Conservation (phyloP, 1,140 invertebrate species). For the Chelonus insularis region DNA sequence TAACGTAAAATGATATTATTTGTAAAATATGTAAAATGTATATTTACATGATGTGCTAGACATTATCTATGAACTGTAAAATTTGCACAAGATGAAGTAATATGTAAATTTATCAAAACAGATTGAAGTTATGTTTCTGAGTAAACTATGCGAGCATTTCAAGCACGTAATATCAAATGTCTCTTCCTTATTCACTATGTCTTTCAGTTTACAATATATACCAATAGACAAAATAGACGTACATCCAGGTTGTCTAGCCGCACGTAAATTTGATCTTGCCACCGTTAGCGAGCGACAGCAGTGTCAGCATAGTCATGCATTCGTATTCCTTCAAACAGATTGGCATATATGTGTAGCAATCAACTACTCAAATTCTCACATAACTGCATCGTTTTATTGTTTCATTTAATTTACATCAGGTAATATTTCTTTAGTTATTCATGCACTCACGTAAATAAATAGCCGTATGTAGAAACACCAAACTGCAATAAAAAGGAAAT, state of each 20-base stretch:
- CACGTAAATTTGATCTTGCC: constrained; percentile 32
- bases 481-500: neutral
- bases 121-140: neutral
- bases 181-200: neutral
- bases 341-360: neutral
- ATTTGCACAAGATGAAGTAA: neutral
- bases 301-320: neutral
- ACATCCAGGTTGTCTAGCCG: constrained; percentile 15
- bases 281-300: constrained; percentile 1
- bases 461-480: too few species aligned
- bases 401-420: constrained; percentile 25
- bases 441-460: too few species aligned
- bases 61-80: neutral
- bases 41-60: neutral
- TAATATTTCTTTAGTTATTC: too few species aligned
- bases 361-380: constrained; percentile 1
- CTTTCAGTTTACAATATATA: neutral
- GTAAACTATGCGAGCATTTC: neutral
- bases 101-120: neutral
- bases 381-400: neutral
- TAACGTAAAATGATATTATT: too few species aligned
- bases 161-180: constrained; percentile 3
- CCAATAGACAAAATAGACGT: neutral
- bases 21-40: too few species aligned
- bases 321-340: neutral